These are phyloP conservation scores for Burhinus bistriatus DNA, from an alignment of 2,113 vertebrate genomes.

Conservation along the genomic window DNA sequence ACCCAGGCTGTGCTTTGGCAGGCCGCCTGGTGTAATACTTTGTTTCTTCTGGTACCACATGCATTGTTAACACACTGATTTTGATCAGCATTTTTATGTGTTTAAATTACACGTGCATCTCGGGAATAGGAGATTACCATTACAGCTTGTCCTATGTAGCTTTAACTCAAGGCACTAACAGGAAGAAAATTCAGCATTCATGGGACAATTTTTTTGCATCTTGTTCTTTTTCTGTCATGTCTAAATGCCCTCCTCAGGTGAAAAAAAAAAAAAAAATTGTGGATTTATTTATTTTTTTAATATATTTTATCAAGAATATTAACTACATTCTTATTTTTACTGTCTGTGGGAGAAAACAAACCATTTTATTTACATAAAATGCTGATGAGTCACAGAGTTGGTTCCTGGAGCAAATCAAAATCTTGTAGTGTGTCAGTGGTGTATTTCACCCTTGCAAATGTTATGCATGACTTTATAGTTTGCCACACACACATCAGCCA, in stretches of 20 bases:
- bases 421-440: background rate
- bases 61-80: background rate
- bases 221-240: background rate
- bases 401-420: constrained; percentile 9
- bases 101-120: background rate
- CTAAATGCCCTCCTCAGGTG: background rate
- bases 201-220: background rate
- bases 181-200: background rate
- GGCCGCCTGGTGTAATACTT: background rate
- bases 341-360: background rate
- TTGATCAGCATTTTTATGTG: background rate
- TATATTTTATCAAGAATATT: constrained; percentile 7
- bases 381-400: background rate
- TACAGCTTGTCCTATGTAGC: background rate
- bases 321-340: constrained; percentile 4
- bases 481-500: background rate
- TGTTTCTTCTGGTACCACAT: background rate
- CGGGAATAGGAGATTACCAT: background rate
- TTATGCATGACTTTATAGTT: background rate
- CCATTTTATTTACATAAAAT: constrained; percentile 22
- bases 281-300: background rate
- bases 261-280: background rate
- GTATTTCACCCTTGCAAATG: background rate
- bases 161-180: background rate
- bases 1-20: background rate